phyloP scores from a whole-genome alignment of 2,888 invertebrate genomes.

The Lycophotia porphyrea region DNA sequence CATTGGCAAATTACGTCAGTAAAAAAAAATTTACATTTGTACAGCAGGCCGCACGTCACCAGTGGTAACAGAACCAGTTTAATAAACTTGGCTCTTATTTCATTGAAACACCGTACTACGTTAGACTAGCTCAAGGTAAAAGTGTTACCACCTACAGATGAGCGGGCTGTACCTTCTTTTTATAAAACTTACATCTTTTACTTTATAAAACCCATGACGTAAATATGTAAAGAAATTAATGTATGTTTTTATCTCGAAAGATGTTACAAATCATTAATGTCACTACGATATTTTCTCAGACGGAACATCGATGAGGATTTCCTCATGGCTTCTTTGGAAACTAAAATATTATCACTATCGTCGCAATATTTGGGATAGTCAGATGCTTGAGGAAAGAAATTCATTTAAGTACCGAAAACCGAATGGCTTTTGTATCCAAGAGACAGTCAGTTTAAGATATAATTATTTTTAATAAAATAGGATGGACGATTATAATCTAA shows the following conservation, averaged over 20 bases:
- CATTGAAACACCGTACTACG: background rate
- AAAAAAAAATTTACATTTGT: background rate
- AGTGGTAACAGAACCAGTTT: background rate
- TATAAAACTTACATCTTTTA: background rate
- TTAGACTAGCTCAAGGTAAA: background rate
- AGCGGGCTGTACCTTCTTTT: background rate
- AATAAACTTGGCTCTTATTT: background rate
- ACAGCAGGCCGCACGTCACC: background rate
- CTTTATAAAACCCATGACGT: background rate
- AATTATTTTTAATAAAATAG: background rate
- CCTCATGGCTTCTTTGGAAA: background rate
- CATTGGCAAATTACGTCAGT: background rate
- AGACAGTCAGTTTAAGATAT: background rate
- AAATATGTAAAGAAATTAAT: background rate
- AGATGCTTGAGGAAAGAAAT: background rate
- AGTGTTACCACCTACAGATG: background rate
- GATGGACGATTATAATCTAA: background rate
- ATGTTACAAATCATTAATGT: background rate
- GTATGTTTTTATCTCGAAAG: background rate
- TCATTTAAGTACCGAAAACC: background rate
- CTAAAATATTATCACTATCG: background rate
- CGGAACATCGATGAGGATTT: background rate
- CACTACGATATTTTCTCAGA: slow-evolving; percentile 3
- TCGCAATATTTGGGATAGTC: background rate
- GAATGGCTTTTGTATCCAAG: background rate